These are phyloP conservation scores for Drosophila serrata DNA, from an alignment of 1,140 invertebrate genomes.

Conservation along the genomic window DNA sequence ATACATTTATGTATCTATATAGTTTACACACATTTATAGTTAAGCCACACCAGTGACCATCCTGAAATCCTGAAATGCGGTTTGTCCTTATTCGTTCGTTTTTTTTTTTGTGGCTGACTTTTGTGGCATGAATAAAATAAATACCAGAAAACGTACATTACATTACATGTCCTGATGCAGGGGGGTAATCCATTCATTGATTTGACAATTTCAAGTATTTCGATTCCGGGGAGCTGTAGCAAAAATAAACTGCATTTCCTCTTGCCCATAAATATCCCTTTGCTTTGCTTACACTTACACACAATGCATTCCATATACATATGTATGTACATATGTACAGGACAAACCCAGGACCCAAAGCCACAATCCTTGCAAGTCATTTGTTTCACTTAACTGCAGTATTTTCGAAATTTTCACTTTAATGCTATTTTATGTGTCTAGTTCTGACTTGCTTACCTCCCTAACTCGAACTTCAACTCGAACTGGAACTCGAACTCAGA, in stretches of 20 bases:
- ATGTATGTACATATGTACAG: background rate
- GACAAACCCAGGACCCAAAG: background rate
- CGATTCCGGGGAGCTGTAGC: slow-evolving; percentile 17
- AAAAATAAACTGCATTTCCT: slow-evolving; percentile 8
- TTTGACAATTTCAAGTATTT: slow-evolving; percentile 47
- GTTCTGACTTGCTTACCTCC: slow-evolving; percentile 34
- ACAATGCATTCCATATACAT: background rate
- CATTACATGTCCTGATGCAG: background rate
- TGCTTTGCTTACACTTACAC: background rate
- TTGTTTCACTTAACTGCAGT: slow-evolving; percentile 48
- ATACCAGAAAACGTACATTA: slow-evolving; percentile 9
- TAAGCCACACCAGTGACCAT: slow-evolving; percentile 33
- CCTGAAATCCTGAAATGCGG: slow-evolving; percentile 22
- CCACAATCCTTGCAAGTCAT: slow-evolving; percentile 30
- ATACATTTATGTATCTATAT: slow-evolving; percentile 18
- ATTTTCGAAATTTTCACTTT: slow-evolving; percentile 33
- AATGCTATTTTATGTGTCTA: slow-evolving; percentile 61
- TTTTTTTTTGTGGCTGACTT: slow-evolving; percentile 49
- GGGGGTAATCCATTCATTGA: slow-evolving; percentile 40
- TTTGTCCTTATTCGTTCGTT: slow-evolving; percentile 9
- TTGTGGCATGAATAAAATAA: slow-evolving; percentile 50
- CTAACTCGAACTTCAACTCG: background rate
- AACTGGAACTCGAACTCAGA: background rate
- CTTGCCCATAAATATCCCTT: slow-evolving; percentile 11
- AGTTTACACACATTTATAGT: slow-evolving; percentile 54